Base-by-base conservation (phyloP, 2,888 invertebrate genomes). In the Stenoptilia bipunctidactyla region DNA sequence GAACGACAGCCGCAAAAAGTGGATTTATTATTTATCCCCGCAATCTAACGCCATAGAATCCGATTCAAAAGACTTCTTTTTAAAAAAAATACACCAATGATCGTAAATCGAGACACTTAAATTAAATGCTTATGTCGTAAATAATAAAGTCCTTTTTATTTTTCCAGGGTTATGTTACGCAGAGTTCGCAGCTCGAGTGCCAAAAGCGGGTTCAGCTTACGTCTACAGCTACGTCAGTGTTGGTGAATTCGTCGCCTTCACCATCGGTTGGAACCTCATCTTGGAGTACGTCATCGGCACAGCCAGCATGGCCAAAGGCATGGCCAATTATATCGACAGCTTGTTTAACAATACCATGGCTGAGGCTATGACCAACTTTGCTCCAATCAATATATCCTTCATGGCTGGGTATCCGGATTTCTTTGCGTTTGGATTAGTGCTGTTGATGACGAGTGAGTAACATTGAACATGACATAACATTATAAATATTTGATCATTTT, bases 201-300 rank as follows among this genome's bases (percentile, higher is more conserved):
- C 96, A 0, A 91, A 91, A 61, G 94, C 95, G 0, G 96, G 96
- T 0, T 96, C 96, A 0, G 96, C 96, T 0, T 97, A 97, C 64
- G 89, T 94, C 0, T 97, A 97, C 82, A 95, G 93, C 60, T 95
- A 94, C 65, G 93, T 96, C 6, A 93, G 94, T 43, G 91, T 96
- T 3, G 96, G 96, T 0, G 96, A 97, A 79, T 90, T 96, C 60
- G 87, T 92, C 35, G 96, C 96, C 1, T 97, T 96, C 71, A 86
- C 93, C 30, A 94, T 97, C 56, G 97, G 97, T 15, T 97, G 97
- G 97, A 96, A 96, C 73, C 87, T 97, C 37, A 92, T 96, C 51
- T 67, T 96, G 59, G 95, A 96, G 68, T 94, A 95, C 70, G 88
- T 94, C 12, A 93, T 96, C 44, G 95, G 91, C 15, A 88, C 91